phyloP scores from a whole-genome alignment of 1,140 invertebrate genomes.

The Bombus consobrinus region DNA sequence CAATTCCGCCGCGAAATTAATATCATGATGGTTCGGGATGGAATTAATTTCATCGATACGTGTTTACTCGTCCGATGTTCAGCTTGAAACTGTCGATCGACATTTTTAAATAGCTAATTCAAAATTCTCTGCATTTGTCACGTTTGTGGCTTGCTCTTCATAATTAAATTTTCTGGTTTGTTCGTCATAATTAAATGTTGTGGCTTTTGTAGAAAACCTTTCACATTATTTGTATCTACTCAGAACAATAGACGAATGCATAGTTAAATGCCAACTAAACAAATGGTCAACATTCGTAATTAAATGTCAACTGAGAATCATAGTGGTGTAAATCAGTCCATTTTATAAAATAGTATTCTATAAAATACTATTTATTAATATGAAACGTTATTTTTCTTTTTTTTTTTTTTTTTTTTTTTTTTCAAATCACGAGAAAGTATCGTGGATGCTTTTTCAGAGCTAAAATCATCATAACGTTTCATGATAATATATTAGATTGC shows the following conservation, averaged over 20 bases:
- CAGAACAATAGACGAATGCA: neutral
- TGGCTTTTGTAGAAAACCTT: neutral
- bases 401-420: no score
- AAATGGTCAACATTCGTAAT: no score
- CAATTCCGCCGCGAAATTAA: slow-evolving; percentile 18
- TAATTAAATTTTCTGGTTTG: neutral
- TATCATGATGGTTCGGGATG: slow-evolving; percentile 18
- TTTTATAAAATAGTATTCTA: no score
- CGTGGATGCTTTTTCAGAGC: no score
- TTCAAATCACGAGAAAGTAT: no score
- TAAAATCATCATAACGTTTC: no score
- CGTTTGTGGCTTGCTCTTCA: neutral
- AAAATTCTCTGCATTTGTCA: neutral
- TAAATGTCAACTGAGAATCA: no score
- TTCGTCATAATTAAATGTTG: neutral
- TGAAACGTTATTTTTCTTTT: no score
- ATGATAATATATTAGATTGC: no score
- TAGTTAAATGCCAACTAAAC: neutral
- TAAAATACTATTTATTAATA: no score
- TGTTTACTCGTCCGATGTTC: slow-evolving; percentile 19
- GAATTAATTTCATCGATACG: slow-evolving; percentile 9
- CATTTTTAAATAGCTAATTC: neutral
- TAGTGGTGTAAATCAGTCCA: no score
- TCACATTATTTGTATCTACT: neutral
- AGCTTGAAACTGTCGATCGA: neutral